Evolutionary conservation across 1,140 invertebrate species (phyloP).

Genomic region (Achatina immaculata): DNA sequence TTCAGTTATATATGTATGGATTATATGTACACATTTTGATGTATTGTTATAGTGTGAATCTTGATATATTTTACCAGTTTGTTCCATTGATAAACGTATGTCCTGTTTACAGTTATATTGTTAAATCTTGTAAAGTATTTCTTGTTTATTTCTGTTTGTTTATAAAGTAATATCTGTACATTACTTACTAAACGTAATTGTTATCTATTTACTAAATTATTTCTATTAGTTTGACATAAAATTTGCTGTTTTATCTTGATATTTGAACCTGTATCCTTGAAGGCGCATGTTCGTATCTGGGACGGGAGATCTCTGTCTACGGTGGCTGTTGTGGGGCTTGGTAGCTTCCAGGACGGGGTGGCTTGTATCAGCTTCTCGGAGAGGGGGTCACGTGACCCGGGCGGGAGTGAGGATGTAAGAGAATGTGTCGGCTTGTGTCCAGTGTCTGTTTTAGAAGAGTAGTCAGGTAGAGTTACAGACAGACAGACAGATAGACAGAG

Average conservation of each 20-base stretch:
- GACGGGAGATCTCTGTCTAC: conserved; percentile 89
- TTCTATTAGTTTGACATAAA: too few species aligned
- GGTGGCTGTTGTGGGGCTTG: conserved; percentile 82
- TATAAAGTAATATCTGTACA: background rate
- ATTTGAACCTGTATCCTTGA: conserved; percentile 39
- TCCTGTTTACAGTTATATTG: too few species aligned
- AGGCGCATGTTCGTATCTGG: conserved; percentile 93
- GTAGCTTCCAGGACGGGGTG: conserved; percentile 83
- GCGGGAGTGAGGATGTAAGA: conserved; percentile 39
- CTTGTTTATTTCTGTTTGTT: background rate
- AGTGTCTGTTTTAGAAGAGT: background rate
- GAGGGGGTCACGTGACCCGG: conserved; percentile 68
- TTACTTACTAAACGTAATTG: background rate
- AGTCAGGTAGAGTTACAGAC: too few species aligned
- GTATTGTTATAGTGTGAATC: too few species aligned
- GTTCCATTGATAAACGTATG: too few species aligned
- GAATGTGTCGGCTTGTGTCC: too few species aligned
- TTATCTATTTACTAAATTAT: too few species aligned
- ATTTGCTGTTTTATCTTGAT: background rate
- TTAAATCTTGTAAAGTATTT: too few species aligned
- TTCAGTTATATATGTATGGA: too few species aligned
- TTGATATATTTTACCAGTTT: too few species aligned
- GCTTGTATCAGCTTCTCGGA: conserved; percentile 87
- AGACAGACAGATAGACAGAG: too few species aligned
- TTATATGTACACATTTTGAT: too few species aligned